A percentile compares a stretch with the other conserved stretches of the same genome.
These are phyloP conservation scores for Gavia stellata DNA, from an alignment of 2,113 vertebrate genomes.

Conservation along the genomic window DNA sequence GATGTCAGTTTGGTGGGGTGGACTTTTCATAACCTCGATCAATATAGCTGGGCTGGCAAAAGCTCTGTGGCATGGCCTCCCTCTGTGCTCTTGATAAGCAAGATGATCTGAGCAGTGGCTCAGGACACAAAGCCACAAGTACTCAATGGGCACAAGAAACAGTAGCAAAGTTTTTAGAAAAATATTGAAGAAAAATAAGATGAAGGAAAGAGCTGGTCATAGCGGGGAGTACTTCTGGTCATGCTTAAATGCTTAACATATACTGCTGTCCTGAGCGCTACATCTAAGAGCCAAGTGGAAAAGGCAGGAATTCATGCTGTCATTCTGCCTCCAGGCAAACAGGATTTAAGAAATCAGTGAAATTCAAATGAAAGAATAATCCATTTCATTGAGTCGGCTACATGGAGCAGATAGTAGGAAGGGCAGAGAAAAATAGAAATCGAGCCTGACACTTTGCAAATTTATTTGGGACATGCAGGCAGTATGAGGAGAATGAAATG, in stretches of 20 bases:
- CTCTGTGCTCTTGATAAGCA: background rate
- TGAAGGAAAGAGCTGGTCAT: background rate
- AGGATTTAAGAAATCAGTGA: constrained; percentile 2
- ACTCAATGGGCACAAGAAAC: background rate
- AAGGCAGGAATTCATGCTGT: background rate
- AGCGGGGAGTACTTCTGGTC: background rate
- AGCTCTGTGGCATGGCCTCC: background rate
- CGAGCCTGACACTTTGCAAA: background rate
- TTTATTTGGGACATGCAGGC: background rate
- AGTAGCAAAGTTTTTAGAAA: background rate
- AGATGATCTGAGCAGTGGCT: background rate
- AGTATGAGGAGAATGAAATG: background rate
- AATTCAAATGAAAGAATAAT: constrained; percentile 29
- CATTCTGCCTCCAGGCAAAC: background rate
- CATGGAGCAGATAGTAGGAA: background rate
- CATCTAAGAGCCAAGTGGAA: background rate
- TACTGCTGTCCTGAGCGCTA: background rate
- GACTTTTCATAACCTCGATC: background rate
- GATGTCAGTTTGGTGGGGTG: background rate
- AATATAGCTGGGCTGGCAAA: background rate
- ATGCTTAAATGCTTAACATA: background rate
- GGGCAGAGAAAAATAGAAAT: background rate
- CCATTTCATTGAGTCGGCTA: background rate
- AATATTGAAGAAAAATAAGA: background rate
- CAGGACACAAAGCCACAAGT: background rate